Percentiles rank a stretch among this genome's conserved stretches.
Conservation (phyloP, 2,888 invertebrate species). For the Chrysomela aeneicollis region DNA sequence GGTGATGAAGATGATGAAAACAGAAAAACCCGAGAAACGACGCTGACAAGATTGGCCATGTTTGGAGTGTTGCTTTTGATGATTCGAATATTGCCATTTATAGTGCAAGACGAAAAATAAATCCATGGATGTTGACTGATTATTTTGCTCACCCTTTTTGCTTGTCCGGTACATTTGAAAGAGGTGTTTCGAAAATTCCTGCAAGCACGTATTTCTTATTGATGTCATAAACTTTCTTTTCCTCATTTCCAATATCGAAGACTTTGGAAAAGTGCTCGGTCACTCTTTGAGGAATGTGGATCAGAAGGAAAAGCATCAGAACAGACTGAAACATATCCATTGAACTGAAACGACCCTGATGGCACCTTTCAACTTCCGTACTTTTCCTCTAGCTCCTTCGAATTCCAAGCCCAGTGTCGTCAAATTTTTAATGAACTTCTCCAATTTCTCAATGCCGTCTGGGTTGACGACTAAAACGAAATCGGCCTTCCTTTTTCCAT, state of each 20-base stretch:
- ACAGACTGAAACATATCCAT: slow-evolving; percentile 24
- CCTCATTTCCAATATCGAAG: slow-evolving; percentile 45
- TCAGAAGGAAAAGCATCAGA: slow-evolving; percentile 33
- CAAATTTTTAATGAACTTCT: slow-evolving; percentile 33
- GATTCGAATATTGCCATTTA: neutral
- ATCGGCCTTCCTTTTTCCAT: slow-evolving; percentile 31
- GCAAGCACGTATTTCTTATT: slow-evolving; percentile 7
- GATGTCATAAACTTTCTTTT: slow-evolving; percentile 25
- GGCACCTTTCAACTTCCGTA: slow-evolving; percentile 13
- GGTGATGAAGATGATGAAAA: slow-evolving; percentile 1
- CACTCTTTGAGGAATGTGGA: slow-evolving; percentile 51
- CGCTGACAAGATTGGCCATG: neutral
- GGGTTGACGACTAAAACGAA: slow-evolving; percentile 36
- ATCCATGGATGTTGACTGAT: neutral
- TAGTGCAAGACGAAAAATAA: neutral
- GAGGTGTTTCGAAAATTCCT: slow-evolving; percentile 12
- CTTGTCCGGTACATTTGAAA: slow-evolving; percentile 11
- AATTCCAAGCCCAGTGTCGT: slow-evolving; percentile 35
- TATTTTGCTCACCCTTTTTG: slow-evolving; percentile 8
- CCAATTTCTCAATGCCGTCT: slow-evolving; percentile 26
- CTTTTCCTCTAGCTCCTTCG: slow-evolving; percentile 31
- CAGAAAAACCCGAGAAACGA: slow-evolving; percentile 3
- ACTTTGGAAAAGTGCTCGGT: slow-evolving; percentile 45
- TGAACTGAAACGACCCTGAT: neutral
- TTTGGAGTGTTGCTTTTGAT: neutral